Base-by-base conservation (phyloP, 1,140 invertebrate genomes). In the Pectinophora gossypiella region DNA sequence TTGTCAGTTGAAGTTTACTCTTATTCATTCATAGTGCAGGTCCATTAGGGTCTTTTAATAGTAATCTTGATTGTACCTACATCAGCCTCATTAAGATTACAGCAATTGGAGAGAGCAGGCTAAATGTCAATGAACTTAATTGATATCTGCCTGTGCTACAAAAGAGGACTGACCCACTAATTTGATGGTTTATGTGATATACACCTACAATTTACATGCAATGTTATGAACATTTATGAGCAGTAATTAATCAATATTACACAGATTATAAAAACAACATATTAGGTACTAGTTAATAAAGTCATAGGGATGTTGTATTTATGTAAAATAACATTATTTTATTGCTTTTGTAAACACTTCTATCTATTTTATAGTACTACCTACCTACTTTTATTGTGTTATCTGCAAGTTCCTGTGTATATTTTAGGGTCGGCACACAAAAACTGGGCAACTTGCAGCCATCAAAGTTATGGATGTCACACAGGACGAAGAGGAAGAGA, bases 381-480 rank as follows among this genome's bases (percentile, higher is more conserved):
- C n/a, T n/a, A n/a, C n/a, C n/a, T n/a, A n/a, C n/a, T n/a, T n/a
- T n/a, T n/a, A n/a, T n/a, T n/a, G n/a, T n/a, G n/a, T 32, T 3
- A 32, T 32, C 27, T 32, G 27, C 2, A 32, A 32, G n/a, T n/a
- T n/a, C n/a, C n/a, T n/a, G n/a, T n/a, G n/a, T 27, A 22, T n/a
- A 59, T 68, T 72, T n/a, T 70, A 99, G 96, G 98, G 98, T 54
- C 94, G 98, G n/a, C 98, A 99, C 86, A 99, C 98, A 51, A 99
- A 99, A 91, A 99, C 98, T 67, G 98, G 98, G 59, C 98, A 99
- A 88, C 90, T 99, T 90, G 98, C 98, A 59, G 98, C 98, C 83
- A 99, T 99, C 87, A 99, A 99, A 91, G 97, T 99, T 78, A 99
- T 99, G 98, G 98, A 99, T 89, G 98, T 99, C 61, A 99, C 97